Evolutionary conservation across 2,797 vertebrate species (phyloP).

Genomic region (Xenentodon cancila): DNA sequence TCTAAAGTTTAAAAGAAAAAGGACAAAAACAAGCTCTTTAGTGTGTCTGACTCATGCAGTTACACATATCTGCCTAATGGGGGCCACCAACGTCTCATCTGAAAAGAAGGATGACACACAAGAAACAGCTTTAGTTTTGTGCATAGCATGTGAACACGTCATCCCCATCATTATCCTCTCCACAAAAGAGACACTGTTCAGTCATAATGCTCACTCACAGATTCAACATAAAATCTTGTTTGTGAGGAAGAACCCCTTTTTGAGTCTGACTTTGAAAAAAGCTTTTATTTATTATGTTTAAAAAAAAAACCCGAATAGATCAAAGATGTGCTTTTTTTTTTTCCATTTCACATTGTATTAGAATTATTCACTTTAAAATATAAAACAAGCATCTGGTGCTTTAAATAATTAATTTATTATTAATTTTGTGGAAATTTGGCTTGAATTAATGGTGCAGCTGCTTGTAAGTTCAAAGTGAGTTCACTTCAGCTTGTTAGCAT

Average conservation of each 20-base stretch:
- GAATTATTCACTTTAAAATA: constrained; percentile 6
- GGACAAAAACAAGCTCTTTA: constrained; percentile 48
- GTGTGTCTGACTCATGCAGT: constrained; percentile 64
- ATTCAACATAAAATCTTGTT: constrained; percentile 14
- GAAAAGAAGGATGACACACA: constrained; percentile 54
- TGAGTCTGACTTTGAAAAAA: too few relatives aligned
- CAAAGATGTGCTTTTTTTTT: not conserved
- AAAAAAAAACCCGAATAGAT: not conserved
- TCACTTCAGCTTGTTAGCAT: too few relatives aligned
- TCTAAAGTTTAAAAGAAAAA: constrained; percentile 11
- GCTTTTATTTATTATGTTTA: too few relatives aligned
- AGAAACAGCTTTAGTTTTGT: constrained; percentile 15
- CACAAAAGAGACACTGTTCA: constrained; percentile 40
- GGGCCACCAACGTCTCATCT: constrained; percentile 57
- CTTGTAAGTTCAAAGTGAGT: constrained; percentile 1
- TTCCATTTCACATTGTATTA: not conserved
- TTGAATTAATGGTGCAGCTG: constrained; percentile 6
- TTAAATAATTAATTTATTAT: not conserved
- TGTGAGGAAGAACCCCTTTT: not conserved
- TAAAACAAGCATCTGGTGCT: not conserved
- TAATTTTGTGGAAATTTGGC: not conserved
- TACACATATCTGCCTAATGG: constrained; percentile 62
- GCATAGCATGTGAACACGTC: constrained; percentile 42
- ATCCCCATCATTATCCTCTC: constrained; percentile 27
- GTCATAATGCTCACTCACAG: constrained; percentile 11